phyloP scores from a whole-genome alignment of 2,797 vertebrate genomes.

The Manis pentadactyla region DNA sequence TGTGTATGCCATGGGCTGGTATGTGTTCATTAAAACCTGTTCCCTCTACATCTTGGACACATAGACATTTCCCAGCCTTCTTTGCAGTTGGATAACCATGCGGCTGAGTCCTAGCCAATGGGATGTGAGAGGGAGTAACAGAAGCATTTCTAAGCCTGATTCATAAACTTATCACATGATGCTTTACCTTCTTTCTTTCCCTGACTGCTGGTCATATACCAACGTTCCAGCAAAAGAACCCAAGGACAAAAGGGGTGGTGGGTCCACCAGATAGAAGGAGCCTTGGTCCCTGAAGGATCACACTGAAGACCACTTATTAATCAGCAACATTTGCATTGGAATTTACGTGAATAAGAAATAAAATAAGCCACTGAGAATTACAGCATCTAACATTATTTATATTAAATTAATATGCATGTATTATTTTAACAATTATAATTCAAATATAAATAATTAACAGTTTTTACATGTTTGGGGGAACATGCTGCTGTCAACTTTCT shows the following conservation, averaged over 20 bases:
- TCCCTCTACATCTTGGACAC: background rate
- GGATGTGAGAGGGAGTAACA: background rate
- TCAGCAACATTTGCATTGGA: background rate
- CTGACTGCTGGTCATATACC: background rate
- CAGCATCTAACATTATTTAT: background rate
- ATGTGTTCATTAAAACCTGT: background rate
- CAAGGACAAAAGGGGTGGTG: background rate
- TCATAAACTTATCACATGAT: background rate
- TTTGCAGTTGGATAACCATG: background rate
- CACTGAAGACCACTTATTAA: background rate
- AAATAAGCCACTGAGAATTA: background rate
- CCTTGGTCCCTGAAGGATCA: background rate
- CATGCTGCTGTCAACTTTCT: background rate
- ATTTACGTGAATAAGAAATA: background rate
- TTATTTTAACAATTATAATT: conserved; percentile 43
- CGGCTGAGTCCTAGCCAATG: background rate
- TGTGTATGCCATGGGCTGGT: background rate
- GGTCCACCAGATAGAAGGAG: background rate
- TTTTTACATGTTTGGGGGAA: background rate
- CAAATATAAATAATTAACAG: conserved; percentile 35
- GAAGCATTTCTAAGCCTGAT: background rate
- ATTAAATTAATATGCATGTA: background rate
- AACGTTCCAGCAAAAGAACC: background rate
- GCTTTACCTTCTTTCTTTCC: background rate
- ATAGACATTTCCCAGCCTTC: background rate